Conservation (phyloP, 2,113 vertebrate genomes). For the Crocuta crocuta region DNA sequence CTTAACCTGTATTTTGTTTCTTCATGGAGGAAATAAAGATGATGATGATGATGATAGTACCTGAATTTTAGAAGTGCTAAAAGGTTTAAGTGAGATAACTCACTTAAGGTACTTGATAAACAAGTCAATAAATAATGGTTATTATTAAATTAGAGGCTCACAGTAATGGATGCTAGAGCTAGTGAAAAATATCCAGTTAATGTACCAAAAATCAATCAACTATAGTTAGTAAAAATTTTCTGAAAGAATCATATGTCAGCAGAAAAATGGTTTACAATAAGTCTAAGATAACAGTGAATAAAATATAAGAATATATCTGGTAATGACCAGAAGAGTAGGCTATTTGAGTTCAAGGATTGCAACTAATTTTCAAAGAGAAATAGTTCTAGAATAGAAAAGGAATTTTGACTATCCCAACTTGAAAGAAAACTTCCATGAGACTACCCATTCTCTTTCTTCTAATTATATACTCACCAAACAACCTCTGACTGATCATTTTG, state of each 20-base stretch:
- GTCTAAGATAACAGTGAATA: background rate
- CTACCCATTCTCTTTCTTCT: slow-evolving; percentile 14
- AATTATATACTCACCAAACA: background rate
- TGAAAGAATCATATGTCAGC: background rate
- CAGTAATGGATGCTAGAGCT: background rate
- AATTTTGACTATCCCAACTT: slow-evolving; percentile 10
- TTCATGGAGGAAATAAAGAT: background rate
- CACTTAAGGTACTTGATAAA: background rate
- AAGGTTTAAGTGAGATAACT: background rate
- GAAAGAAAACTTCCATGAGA: background rate
- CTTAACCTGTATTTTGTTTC: slow-evolving; percentile 5
- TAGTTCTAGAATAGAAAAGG: background rate
- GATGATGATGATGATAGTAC: background rate
- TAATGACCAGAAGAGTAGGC: background rate
- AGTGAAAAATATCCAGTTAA: background rate
- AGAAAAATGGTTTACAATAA: background rate
- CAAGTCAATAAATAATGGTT: background rate
- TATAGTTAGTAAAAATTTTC: background rate
- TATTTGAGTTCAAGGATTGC: slow-evolving; percentile 52
- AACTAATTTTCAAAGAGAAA: slow-evolving; percentile 28
- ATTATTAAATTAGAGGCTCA: background rate
- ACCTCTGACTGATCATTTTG: background rate
- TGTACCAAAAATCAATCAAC: background rate
- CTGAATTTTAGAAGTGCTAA: background rate
- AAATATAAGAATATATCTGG: background rate